phyloP scores from a whole-genome alignment of 2,888 invertebrate species.

The Drosophila greeni region DNA sequence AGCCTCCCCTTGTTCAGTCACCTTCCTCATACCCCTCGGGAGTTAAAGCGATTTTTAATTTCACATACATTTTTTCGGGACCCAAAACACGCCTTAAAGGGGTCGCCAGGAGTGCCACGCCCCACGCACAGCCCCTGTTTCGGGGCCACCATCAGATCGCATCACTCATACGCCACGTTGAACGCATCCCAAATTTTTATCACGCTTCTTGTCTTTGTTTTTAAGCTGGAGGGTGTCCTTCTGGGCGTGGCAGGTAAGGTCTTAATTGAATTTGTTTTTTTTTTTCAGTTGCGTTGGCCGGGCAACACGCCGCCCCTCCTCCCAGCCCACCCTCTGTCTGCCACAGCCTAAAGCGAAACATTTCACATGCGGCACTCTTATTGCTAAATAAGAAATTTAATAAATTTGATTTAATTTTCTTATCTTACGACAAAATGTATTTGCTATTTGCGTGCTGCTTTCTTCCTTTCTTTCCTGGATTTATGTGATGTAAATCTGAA shows the following conservation, averaged over 20 bases:
- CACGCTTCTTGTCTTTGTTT: slow-evolving; percentile 7
- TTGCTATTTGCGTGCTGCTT: background rate
- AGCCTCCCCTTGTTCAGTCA: background rate
- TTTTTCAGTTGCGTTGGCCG: slow-evolving; percentile 47
- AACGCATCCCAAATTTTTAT: slow-evolving; percentile 5
- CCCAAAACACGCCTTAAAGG: slow-evolving; percentile 36
- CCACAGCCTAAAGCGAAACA: background rate
- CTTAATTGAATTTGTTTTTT: slow-evolving; percentile 61
- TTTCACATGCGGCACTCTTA: slow-evolving; percentile 8
- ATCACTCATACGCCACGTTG: slow-evolving; percentile 38
- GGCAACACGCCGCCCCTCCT: slow-evolving; percentile 37
- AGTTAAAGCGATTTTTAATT: slow-evolving; percentile 62
- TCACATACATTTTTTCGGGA: slow-evolving; percentile 35
- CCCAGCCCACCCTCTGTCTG: background rate
- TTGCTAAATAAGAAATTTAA: slow-evolving; percentile 20
- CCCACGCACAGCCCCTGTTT: background rate
- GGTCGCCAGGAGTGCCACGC: slow-evolving; percentile 13
- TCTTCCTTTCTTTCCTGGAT: background rate
- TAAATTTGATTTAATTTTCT: slow-evolving; percentile 37
- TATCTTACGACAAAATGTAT: slow-evolving; percentile 6
- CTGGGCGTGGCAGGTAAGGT: slow-evolving; percentile 28
- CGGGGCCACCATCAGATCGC: slow-evolving; percentile 18
- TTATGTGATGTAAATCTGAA: too few relatives aligned
- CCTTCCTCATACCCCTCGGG: background rate
- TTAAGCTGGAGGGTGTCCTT: too few relatives aligned